Base-by-base conservation (phyloP, 2,113 vertebrate species). In the Corvus moneduloides region DNA sequence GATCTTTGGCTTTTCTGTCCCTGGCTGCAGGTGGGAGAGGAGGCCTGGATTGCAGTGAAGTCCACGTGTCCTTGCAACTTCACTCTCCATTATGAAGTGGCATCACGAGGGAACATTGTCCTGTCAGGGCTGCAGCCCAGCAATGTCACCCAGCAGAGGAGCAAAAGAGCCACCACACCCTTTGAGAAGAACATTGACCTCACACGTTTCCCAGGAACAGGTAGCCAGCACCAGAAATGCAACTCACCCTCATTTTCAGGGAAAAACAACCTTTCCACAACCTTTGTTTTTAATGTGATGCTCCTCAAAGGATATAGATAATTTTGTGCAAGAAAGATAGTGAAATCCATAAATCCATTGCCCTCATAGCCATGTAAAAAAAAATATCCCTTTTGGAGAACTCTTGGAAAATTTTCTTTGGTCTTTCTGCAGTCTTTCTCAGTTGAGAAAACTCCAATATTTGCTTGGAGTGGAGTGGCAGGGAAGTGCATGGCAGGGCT, bases 41-140 rank as follows among this genome's bases (percentile, higher is more conserved):
- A 99, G 90, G 98, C 98, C 56, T 96, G 97, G 91, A 97, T 99
- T 73, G 92, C 97, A 13, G 93, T 99, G 59, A 99, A 98, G 84
- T 99, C 99, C 91, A 99, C 99, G 0, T 99, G 99, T 89, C 98
- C 98, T 28, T 99, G 99, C 96, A 98, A 99, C 95, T 98, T 99
- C 97, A 99, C 98, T 10, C 95, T 99, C 10, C 98, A 99, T 64
- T 99, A 98, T 1, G 99, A 99, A 81, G 98, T 99, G 64, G 98
- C 98, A 2, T 98, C 99, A 1, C 97, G 99, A 56, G 99, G 99
- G 48, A 99, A 99, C 97, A 99, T 99, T 8, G 98, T 99, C 87
- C 98, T 98, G 24, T 99, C 99, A 0, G 99, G 99, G 22, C 95
- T 98, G 86, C 98, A 99, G 87, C 94, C 96, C 12, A 93, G 98